Evolutionary conservation across 2,797 vertebrate genomes (phyloP).

Genomic region (Phrynocephalus vlangalii): DNA sequence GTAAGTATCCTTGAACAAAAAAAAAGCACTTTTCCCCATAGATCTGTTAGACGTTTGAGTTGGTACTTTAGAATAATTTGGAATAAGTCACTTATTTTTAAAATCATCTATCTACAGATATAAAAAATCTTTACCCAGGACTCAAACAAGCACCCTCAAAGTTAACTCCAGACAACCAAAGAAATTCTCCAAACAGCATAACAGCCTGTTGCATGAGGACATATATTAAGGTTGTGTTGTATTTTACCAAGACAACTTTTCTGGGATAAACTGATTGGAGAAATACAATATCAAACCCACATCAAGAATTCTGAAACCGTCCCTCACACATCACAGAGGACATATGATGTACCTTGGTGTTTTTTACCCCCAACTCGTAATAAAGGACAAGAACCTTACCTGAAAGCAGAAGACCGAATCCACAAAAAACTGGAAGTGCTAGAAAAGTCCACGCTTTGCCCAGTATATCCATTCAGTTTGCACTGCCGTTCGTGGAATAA

Average conservation of each 20-base stretch:
- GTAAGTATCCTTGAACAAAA: neutral
- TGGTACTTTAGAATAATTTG: neutral
- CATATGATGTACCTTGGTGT: neutral
- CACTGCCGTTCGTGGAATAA: slow-evolving; percentile 72
- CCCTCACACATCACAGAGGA: fast-evolving
- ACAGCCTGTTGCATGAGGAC: neutral
- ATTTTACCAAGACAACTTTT: too few relatives aligned
- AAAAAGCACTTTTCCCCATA: too few relatives aligned
- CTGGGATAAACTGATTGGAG: neutral
- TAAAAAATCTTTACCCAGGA: neutral
- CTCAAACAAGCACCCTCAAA: neutral
- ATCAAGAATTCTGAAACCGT: neutral
- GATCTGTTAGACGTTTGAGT: too few relatives aligned
- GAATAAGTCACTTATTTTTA: neutral
- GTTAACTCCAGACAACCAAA: neutral
- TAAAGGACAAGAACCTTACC: slow-evolving; percentile 69
- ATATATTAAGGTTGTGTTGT: neutral
- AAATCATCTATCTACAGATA: neutral
- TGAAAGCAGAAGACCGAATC: slow-evolving; percentile 78
- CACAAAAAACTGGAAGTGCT: slow-evolving; percentile 76
- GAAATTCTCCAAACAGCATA: neutral
- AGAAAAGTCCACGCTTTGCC: slow-evolving; percentile 81
- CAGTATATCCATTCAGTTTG: slow-evolving; percentile 82
- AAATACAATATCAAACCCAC: neutral
- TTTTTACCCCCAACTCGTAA: neutral